Conservation (phyloP, 1,140 invertebrate species). For the Carcinoscorpius rotundicauda region DNA sequence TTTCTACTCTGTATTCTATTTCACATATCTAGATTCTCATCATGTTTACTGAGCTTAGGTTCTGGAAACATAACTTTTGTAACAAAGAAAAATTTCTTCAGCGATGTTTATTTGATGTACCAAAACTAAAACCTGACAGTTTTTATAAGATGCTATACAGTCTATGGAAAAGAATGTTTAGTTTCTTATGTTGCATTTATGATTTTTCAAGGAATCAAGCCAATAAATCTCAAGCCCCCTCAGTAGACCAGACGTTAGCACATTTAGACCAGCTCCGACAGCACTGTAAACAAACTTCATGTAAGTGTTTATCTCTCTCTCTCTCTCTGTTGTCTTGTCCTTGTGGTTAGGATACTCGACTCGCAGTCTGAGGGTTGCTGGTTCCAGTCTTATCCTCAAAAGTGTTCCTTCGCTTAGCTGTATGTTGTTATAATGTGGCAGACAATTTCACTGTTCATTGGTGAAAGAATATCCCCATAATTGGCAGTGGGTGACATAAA, state of each 20-base stretch:
- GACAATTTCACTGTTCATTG: not conserved
- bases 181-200: slow-evolving; percentile 29
- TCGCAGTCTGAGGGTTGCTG: not conserved
- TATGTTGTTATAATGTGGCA: not conserved
- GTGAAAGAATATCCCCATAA: no score
- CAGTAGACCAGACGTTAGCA: slow-evolving; percentile 66
- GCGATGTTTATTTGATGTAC: no score
- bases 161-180: not conserved
- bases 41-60: no score
- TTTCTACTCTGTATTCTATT: no score
- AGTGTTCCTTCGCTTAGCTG: not conserved
- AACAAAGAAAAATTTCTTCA: no score
- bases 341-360: no score
- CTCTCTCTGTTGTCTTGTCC: not conserved
- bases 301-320: slow-evolving; percentile 28
- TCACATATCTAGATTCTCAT: no score
- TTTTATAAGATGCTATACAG: not conserved
- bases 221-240: slow-evolving; percentile 37
- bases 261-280: slow-evolving; percentile 81
- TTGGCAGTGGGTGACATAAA: no score
- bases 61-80: no score
- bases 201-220: slow-evolving; percentile 21
- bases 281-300: slow-evolving; percentile 41
- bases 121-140: no score
- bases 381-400: not conserved